phyloP scores from a whole-genome alignment of 2,888 invertebrate genomes.

The Bedellia somnulentella region DNA sequence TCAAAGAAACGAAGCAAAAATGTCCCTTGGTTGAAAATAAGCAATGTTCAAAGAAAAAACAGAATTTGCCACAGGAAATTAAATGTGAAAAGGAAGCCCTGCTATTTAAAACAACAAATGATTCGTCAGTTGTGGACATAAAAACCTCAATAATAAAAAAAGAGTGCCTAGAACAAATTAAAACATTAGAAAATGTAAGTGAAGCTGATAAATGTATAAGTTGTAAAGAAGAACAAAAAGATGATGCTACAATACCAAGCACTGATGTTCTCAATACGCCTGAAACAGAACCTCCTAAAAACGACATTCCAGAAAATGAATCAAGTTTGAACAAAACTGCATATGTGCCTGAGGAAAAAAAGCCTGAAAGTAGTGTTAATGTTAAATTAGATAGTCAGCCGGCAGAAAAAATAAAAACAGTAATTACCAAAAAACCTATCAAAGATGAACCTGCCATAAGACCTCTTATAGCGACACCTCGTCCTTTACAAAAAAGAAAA shows the following conservation, averaged over 20 bases:
- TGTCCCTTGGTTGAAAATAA: too few species aligned
- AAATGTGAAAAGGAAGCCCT: neutral
- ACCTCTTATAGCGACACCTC: conserved; percentile 63
- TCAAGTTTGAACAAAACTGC: conserved; percentile 11
- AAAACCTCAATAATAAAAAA: too few species aligned
- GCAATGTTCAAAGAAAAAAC: too few species aligned
- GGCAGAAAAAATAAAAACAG: conserved; percentile 13
- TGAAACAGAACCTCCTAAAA: conserved; percentile 9
- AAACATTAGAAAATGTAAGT: too few species aligned
- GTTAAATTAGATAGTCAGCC: conserved; percentile 7
- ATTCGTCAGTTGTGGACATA: too few species aligned
- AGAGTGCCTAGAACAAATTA: too few species aligned
- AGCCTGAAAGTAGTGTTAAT: conserved; percentile 23
- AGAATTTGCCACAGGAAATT: too few species aligned
- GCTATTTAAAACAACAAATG: neutral
- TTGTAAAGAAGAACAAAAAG: too few species aligned
- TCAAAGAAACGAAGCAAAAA: too few species aligned
- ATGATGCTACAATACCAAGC: too few species aligned
- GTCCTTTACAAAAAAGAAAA: conserved; percentile 59
- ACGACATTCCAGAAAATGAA: conserved; percentile 29
- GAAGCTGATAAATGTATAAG: too few species aligned
- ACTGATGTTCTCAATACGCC: too few species aligned
- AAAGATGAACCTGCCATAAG: conserved; percentile 58
- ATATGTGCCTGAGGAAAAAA: conserved; percentile 17
- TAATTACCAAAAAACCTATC: conserved; percentile 25